Base-by-base conservation (phyloP, 2,888 invertebrate species). In the Ornithoptera alexandrae region DNA sequence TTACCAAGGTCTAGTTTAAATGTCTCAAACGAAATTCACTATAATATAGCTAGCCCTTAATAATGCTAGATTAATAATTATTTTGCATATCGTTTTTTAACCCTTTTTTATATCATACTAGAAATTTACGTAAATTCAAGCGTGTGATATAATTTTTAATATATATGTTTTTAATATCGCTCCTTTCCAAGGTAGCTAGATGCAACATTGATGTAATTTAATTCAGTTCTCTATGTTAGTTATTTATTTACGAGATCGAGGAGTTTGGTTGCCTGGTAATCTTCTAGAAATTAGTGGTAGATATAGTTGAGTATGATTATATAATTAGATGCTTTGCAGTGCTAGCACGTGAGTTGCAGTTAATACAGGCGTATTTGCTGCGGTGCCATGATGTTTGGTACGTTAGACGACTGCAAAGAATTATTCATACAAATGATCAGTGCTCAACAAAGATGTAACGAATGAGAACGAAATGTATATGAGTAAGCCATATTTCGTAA, bases 141-240 rank as follows among this genome's bases (percentile, higher is more conserved):
- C 86, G 90, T 89, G 91, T 89, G 90, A 92, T 91, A 89, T 85
- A 85, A 83, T 74, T 80, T 76, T 76, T 79, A 72, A 70, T 73
- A 72, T 82, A 70, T 73, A 71, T 83, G 78, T 82, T 82, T 82
- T 83, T 84, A 83, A 85, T 84, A 82, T 85, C 84, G 73, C 84
- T 84, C 83, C 84, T 83, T 81, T 83, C 67, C 50, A 85, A 86
- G 89, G 89, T 90, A 90, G 90, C 90, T 90, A 89, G 84, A 82
- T 84, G 81, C 79, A 83, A 81, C 81, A 80, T 83, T 78, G 75
- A 77, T 77, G 76, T 79, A 81, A 81, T 79, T 79, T 80, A 81
- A 81, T 80, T 83, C 81, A 84, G 83, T 88, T 89, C 80, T 84
- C 81, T 77, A 76, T 71, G 81, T 79, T 84, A 88, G 84, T 87